A percentile compares a stretch with the other conserved stretches of the same genome.
Conservation (phyloP, 2,888 invertebrate genomes). For the Tachina grossa region DNA sequence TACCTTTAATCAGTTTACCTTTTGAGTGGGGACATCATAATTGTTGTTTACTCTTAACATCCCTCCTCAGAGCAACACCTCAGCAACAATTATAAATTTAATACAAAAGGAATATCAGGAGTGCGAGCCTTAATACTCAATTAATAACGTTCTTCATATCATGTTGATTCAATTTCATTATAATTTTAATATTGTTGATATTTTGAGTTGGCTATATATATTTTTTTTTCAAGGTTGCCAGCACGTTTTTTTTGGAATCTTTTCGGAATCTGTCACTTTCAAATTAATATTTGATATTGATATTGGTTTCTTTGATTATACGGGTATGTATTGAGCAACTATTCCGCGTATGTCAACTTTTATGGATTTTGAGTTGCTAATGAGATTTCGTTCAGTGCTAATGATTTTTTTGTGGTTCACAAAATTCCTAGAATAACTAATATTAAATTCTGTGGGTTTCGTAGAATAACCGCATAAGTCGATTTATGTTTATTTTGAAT, state of each 20-base stretch:
- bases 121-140: constrained; percentile 20
- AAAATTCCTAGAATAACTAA: no score
- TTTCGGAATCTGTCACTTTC: no score
- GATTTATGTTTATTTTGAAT: no score
- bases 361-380: no score
- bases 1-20: constrained; percentile 65
- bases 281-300: no score
- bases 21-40: constrained; percentile 49
- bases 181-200: not conserved
- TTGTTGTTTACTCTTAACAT: constrained; percentile 45
- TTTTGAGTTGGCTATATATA: not conserved
- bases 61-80: constrained; percentile 56
- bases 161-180: constrained; percentile 18
- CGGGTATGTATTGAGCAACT: no score
- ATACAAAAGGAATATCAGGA: not conserved
- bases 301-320: no score
- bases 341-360: not conserved
- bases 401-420: no score
- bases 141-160: constrained; percentile 36
- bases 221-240: not conserved
- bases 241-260: not conserved
- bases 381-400: no score
- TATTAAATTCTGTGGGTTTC: no score
- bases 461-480: no score
- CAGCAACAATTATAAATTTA: constrained; percentile 31